Conservation (phyloP, 2,888 invertebrate genomes). For the Cephus nigrinus region DNA sequence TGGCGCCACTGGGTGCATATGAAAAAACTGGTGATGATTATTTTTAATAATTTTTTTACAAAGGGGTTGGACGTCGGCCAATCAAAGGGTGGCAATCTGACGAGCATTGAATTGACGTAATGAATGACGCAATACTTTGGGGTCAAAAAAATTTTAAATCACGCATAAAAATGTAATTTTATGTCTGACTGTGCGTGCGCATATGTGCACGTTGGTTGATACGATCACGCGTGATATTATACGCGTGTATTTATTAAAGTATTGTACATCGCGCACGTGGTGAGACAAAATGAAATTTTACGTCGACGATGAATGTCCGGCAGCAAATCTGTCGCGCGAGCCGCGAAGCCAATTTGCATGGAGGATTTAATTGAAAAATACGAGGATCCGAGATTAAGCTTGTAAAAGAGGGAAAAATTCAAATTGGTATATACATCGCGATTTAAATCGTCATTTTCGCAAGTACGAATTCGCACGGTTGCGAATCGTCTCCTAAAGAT, state of each 20-base stretch:
- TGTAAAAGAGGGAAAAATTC: constrained; percentile 19
- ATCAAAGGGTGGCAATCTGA: background rate
- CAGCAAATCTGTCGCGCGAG: constrained; percentile 1
- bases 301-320: constrained; percentile 28
- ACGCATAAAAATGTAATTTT: too few species aligned
- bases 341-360: constrained; percentile 47
- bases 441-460: background rate
- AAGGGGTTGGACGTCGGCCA: background rate
- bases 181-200: too few species aligned
- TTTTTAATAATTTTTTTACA: background rate
- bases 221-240: too few species aligned
- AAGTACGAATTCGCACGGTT: background rate
- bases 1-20: background rate
- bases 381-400: constrained; percentile 37
- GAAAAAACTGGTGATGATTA: background rate
- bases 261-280: background rate
- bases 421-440: background rate
- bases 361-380: constrained; percentile 52
- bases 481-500: background rate
- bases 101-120: background rate
- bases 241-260: background rate
- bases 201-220: too few species aligned
- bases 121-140: background rate
- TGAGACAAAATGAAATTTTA: constrained; percentile 44
- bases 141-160: background rate